Evolutionary conservation across 1,140 invertebrate genomes (phyloP).

Genomic region (Heterodera carotae): DNA sequence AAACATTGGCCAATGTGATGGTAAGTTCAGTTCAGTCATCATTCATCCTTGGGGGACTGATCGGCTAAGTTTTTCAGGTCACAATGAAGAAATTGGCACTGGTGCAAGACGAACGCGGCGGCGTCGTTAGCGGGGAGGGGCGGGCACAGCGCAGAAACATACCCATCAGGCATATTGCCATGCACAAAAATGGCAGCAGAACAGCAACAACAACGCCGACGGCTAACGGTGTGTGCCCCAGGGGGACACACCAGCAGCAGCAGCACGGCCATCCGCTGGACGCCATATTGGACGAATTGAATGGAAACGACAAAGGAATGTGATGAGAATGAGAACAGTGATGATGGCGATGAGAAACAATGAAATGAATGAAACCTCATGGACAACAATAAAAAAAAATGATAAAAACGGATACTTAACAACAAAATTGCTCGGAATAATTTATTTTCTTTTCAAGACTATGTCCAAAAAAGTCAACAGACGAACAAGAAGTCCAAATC

Average conservation of each 20-base stretch:
- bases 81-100: constrained; percentile 65
- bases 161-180: constrained; percentile 19
- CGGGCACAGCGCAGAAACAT: constrained; percentile 14
- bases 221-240: not conserved
- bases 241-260: not conserved
- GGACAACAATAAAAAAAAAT: too few relatives aligned
- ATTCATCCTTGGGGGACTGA: constrained; percentile 34
- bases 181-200: constrained; percentile 12
- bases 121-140: constrained; percentile 2
- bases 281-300: constrained; percentile 41
- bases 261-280: constrained; percentile 28
- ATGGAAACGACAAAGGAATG: not conserved
- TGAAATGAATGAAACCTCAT: not conserved
- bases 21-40: not conserved
- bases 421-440: too few relatives aligned
- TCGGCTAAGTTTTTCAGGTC: constrained; percentile 47
- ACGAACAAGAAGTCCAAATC: too few relatives aligned
- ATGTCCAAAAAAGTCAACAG: too few relatives aligned
- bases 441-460: too few relatives aligned
- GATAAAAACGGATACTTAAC: too few relatives aligned
- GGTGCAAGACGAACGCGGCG: constrained; percentile 57
- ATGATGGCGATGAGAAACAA: not conserved
- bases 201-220: not conserved
- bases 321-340: too few relatives aligned
- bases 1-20: constrained; percentile 58